A percentile compares a stretch with the other conserved stretches of the same genome.
These are phyloP conservation scores for Linyphia triangularis DNA, from an alignment of 2,888 invertebrate species.

Conservation along the genomic window DNA sequence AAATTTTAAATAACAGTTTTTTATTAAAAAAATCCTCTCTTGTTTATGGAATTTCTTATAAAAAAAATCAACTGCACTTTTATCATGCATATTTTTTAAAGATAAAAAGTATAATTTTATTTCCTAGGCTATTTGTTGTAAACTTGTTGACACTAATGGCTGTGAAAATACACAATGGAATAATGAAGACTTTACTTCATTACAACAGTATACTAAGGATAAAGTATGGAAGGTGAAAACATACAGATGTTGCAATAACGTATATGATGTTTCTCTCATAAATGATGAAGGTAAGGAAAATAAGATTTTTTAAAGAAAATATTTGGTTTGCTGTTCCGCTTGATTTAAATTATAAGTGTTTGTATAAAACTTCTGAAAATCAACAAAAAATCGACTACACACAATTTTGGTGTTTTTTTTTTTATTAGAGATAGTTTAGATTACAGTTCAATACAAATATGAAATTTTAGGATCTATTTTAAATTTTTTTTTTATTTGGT, in stretches of 20 bases:
- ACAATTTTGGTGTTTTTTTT: too few relatives aligned
- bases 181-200: constrained; percentile 28
- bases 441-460: too few relatives aligned
- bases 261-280: constrained; percentile 36
- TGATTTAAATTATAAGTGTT: too few relatives aligned
- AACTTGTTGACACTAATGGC: not conserved
- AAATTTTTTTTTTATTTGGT: too few relatives aligned
- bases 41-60: not conserved
- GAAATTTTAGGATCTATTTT: too few relatives aligned
- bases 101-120: not conserved
- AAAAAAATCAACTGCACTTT: not conserved
- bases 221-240: constrained; percentile 17
- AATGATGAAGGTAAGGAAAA: constrained; percentile 41
- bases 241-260: not conserved
- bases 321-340: too few relatives aligned
- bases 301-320: not conserved
- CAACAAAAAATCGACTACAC: too few relatives aligned
- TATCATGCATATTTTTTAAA: not conserved
- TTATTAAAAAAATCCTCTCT: too few relatives aligned
- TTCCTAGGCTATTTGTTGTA: constrained; percentile 54
- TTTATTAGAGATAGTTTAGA: too few relatives aligned
- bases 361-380: too few relatives aligned
- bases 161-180: constrained; percentile 29
- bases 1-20: too few relatives aligned
- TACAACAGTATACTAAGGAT: constrained; percentile 8